Conservation (phyloP, 2,888 invertebrate species). For the Notodonta ziczac region DNA sequence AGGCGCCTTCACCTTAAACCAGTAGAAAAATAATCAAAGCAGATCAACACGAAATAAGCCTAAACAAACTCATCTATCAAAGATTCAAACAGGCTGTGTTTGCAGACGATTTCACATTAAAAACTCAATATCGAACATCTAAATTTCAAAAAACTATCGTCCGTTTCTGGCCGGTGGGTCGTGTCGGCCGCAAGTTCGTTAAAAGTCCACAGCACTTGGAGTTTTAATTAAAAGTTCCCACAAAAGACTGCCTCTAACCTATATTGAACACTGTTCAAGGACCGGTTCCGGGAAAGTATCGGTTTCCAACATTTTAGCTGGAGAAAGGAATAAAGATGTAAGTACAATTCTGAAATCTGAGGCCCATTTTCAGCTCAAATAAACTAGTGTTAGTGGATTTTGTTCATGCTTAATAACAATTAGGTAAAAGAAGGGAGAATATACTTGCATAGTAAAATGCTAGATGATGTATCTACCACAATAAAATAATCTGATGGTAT, state of each 20-base stretch:
- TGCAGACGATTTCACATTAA: not conserved
- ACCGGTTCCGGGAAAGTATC: constrained; percentile 11
- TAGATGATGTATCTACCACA: too few relatives aligned
- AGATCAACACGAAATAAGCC: too few relatives aligned
- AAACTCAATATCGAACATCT: not conserved
- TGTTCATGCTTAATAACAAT: too few relatives aligned
- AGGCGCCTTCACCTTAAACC: too few relatives aligned
- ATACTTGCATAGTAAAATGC: too few relatives aligned
- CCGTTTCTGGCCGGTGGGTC: constrained; percentile 29
- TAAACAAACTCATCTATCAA: too few relatives aligned
- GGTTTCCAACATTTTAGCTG: constrained; percentile 3
- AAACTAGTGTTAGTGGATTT: too few relatives aligned
- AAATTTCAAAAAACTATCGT: constrained; percentile 18
- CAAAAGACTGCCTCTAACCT: constrained; percentile 36
- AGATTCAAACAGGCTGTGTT: not conserved
- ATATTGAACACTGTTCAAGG: constrained; percentile 29
- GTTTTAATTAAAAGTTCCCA: constrained; percentile 54
- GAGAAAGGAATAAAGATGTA: not conserved
- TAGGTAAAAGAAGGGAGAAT: too few relatives aligned
- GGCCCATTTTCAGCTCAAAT: too few relatives aligned
- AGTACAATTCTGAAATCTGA: too few relatives aligned
- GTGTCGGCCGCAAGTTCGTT: constrained; percentile 38
- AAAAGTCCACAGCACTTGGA: constrained; percentile 36
- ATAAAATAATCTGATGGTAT: too few relatives aligned
- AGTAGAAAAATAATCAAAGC: too few relatives aligned